These are phyloP conservation scores for Dinoponera quadriceps DNA, from an alignment of 1,140 invertebrate species.

Conservation along the genomic window DNA sequence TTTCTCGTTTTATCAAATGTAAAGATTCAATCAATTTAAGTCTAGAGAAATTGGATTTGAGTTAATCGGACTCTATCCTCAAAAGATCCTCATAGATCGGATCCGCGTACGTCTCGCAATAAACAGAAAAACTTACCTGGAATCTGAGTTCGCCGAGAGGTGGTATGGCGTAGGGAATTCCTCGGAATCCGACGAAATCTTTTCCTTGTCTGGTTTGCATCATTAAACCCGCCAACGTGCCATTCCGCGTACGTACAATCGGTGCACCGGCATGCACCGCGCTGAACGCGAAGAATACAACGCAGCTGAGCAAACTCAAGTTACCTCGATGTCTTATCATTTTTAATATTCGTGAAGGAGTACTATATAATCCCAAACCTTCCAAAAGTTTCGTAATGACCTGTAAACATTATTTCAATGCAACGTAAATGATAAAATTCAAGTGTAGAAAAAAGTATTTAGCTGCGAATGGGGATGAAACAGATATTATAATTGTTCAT, in stretches of 20 bases:
- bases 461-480: not conserved
- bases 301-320: not conserved
- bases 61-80: not conserved
- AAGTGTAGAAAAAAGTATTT: not conserved
- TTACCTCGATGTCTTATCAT: constrained; percentile 12
- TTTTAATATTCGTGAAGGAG: not conserved
- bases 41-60: too few relatives aligned
- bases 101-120: not conserved
- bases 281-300: constrained; percentile 8
- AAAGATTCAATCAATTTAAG: not conserved
- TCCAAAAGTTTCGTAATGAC: not conserved
- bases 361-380: not conserved
- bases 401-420: not conserved
- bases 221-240: constrained; percentile 78
- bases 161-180: constrained; percentile 87
- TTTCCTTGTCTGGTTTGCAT: constrained; percentile 79
- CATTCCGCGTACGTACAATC: constrained; percentile 79
- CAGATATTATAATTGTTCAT: not conserved
- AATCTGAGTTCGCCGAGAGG: constrained; percentile 86
- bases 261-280: constrained; percentile 23
- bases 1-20: not conserved
- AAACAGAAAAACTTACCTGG: constrained; percentile 79
- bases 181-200: constrained; percentile 85
- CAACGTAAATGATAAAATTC: not conserved
- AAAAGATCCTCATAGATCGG: not conserved